A percentile compares a stretch with the other conserved stretches of the same genome.
Conservation (phyloP, 2,113 vertebrate species). For the Oryzias woworae region DNA sequence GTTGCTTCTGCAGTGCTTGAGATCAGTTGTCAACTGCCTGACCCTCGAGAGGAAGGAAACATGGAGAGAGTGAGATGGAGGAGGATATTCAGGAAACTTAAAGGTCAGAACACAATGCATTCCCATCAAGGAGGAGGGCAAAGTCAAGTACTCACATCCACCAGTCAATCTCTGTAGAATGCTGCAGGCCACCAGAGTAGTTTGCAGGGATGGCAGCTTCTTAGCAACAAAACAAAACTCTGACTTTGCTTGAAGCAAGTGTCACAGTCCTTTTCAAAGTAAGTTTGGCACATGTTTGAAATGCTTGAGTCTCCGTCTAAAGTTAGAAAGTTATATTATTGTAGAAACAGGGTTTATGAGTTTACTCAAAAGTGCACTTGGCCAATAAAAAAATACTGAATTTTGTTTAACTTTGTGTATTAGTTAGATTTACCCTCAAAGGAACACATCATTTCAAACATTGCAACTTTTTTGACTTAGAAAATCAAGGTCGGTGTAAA, state of each 20-base stretch:
- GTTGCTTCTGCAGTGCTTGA: constrained; percentile 21
- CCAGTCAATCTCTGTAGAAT: constrained; percentile 25
- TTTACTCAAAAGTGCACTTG: too few relatives aligned
- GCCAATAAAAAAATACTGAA: too few relatives aligned
- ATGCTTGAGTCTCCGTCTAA: too few relatives aligned
- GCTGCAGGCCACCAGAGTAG: constrained; percentile 26
- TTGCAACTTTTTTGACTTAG: too few relatives aligned
- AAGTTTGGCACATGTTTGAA: too few relatives aligned
- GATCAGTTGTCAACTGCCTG: constrained; percentile 47
- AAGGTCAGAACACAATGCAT: constrained; percentile 66
- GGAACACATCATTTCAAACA: too few relatives aligned
- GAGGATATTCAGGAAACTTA: constrained; percentile 51
- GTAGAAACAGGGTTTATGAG: too few relatives aligned
- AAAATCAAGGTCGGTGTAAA: too few relatives aligned
- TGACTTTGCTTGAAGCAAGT: neutral
- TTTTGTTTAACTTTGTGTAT: too few relatives aligned
- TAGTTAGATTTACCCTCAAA: too few relatives aligned
- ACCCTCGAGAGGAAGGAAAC: constrained; percentile 25
- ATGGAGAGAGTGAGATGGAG: constrained; percentile 20
- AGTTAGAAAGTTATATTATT: too few relatives aligned
- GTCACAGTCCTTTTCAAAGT: too few relatives aligned
- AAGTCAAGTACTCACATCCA: constrained; percentile 57
- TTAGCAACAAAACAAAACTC: constrained; percentile 23
- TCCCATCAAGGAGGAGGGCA: constrained; percentile 55
- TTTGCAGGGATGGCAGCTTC: constrained; percentile 15